These are phyloP conservation scores for Anastatus disparis DNA, from an alignment of 1,140 invertebrate species.

Conservation along the genomic window DNA sequence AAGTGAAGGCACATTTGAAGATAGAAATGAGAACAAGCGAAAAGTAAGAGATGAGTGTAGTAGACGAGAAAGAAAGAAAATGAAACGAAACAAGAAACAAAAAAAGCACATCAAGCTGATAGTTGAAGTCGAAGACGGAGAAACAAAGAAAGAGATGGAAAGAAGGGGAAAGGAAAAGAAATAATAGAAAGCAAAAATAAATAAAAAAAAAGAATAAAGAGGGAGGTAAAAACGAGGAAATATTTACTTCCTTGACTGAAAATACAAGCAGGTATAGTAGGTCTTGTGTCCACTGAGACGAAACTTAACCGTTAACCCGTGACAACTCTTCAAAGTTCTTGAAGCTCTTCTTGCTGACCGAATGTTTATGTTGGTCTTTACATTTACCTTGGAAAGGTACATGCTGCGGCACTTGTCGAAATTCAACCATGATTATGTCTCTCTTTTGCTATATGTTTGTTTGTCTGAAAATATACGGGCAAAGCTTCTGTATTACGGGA, in stretches of 20 bases:
- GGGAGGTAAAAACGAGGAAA: slow-evolving; percentile 22
- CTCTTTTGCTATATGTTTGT: slow-evolving; percentile 11
- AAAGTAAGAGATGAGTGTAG: too few relatives aligned
- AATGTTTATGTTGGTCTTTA: slow-evolving; percentile 25
- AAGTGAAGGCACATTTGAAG: neutral
- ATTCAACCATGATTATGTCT: slow-evolving; percentile 10
- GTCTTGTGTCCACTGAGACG: neutral
- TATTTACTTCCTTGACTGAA: slow-evolving; percentile 22
- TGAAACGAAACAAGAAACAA: too few relatives aligned
- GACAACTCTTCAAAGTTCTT: slow-evolving; percentile 22
- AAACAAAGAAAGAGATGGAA: neutral
- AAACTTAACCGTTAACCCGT: neutral
- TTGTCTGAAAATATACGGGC: neutral
- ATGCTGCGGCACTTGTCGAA: neutral
- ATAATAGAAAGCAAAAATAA: too few relatives aligned
- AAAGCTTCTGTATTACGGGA: neutral
- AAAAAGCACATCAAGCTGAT: too few relatives aligned
- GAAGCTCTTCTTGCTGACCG: neutral
- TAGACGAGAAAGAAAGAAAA: neutral
- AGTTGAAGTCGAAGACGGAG: neutral
- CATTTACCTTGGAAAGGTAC: slow-evolving; percentile 9
- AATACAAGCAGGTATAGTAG: too few relatives aligned
- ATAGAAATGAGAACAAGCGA: neutral
- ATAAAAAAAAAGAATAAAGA: too few relatives aligned
- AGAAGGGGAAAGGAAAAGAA: neutral